Evolutionary conservation across 2,888 invertebrate species (phyloP).

Genomic region (Tiliacea aurago): DNA sequence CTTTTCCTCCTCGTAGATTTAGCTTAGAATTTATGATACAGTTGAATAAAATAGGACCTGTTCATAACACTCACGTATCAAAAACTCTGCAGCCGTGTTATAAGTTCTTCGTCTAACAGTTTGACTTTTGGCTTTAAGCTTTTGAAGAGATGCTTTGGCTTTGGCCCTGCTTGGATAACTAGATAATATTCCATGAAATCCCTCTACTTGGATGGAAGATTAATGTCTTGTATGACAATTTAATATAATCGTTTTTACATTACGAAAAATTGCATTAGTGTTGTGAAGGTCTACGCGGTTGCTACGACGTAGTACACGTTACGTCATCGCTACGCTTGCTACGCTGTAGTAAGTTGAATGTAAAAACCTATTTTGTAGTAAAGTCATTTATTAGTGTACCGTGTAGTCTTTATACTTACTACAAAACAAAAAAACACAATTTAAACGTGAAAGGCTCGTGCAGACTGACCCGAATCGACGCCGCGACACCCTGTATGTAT

Average conservation of each 20-base stretch:
- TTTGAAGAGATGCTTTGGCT: background rate
- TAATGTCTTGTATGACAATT: background rate
- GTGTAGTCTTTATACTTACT: background rate
- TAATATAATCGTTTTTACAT: background rate
- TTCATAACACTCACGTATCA: background rate
- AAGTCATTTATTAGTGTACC: background rate
- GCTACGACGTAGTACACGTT: background rate
- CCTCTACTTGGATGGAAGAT: background rate
- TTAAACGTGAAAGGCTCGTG: background rate
- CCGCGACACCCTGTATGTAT: too few species aligned
- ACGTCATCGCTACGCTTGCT: background rate
- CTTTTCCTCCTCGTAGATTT: background rate
- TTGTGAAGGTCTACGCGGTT: background rate
- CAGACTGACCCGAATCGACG: too few species aligned
- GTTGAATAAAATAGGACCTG: background rate
- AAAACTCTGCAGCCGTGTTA: background rate
- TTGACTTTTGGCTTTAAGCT: background rate
- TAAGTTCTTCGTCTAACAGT: background rate
- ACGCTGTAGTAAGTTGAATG: background rate
- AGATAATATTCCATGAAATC: background rate
- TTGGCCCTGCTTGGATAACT: background rate
- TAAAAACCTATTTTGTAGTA: background rate
- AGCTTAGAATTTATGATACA: background rate
- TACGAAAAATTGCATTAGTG: background rate
- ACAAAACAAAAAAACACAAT: background rate